phyloP scores from a whole-genome alignment of 2,888 invertebrate genomes.

The Prosopocoilus inquinatus region DNA sequence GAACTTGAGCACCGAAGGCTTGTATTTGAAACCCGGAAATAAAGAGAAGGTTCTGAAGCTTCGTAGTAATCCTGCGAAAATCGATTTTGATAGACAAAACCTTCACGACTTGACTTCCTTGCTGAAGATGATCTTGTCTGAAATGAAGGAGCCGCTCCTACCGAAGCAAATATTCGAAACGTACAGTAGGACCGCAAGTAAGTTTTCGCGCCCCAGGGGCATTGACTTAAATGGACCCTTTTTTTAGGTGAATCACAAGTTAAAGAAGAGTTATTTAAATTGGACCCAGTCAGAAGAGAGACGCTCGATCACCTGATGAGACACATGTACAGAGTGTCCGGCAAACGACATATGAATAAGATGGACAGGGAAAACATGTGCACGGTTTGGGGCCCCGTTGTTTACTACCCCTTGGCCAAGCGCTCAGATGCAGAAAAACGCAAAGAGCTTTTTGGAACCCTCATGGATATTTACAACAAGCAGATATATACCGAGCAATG shows the following conservation, averaged over 20 bases:
- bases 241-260: too few species aligned
- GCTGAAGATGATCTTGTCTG: slow-evolving; percentile 88
- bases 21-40: slow-evolving; percentile 81
- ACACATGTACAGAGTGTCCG: not conserved
- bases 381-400: not conserved
- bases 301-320: not conserved
- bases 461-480: not conserved
- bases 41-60: slow-evolving; percentile 48
- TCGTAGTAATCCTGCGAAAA: slow-evolving; percentile 34
- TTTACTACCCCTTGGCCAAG: not conserved
- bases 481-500: too few species aligned
- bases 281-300: not conserved
- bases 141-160: slow-evolving; percentile 83
- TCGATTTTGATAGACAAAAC: slow-evolving; percentile 30
- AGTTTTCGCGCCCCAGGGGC: too few species aligned
- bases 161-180: slow-evolving; percentile 57
- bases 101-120: slow-evolving; percentile 76
- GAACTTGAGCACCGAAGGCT: slow-evolving; percentile 66
- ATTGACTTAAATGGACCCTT: too few species aligned
- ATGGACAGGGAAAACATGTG: not conserved
- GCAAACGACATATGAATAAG: not conserved
- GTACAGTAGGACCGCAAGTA: too few species aligned
- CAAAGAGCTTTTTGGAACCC: not conserved
- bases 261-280: too few species aligned
- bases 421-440: not conserved